Evolutionary conservation across 2,888 invertebrate genomes (phyloP), one percentile per base, ranked within the genome.

Genomic region (Fragum whitleyi): DNA sequence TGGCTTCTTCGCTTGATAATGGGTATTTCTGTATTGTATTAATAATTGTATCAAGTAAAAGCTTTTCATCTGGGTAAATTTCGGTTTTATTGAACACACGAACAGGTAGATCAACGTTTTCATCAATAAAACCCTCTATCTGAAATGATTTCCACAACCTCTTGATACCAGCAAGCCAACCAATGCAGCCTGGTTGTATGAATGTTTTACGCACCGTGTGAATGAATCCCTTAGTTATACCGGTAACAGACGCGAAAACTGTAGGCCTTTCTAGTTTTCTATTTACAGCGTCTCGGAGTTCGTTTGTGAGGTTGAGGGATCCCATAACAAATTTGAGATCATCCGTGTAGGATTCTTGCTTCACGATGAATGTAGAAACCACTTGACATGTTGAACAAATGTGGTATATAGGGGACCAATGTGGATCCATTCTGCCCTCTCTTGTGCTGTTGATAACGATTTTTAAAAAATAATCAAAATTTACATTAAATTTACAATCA

Each of bases 361-460:
- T 57, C 23, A 57, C 26, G 23, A 57, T 57, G n/a, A 26, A 57
- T 21, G 57, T 57, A 11, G 57, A 57, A 9, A n/a, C n/a, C 57
- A 57, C 57, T 5, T 21, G 3, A 23, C 57, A 57, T 3, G 57
- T 9, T 57, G 11, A 14, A 57, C 57, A 57, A 57, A 57, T 57
- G n/a, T 23, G 5, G 14, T 26, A 57, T 26, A 57, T 57, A 57
- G 57, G 57, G 3, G 23, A 26, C 57, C 57, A 57, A 14, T 57
- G 57, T 26, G 3, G 23, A 57, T 57, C 57, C 57, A 57, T 21
- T 14, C 3, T 23, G 21, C 57, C 57, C 23, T 21, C n/a, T 57
- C 23, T 26, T 23, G 57, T 23, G 11, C 14, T 21, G 2, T 26
- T 2, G 26, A 57, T 23, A 57, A 57, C 57, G 23, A 19, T 11